Evolutionary conservation across 2,797 vertebrate genomes (phyloP).

Genomic region (Chaenodraco wilsoni): DNA sequence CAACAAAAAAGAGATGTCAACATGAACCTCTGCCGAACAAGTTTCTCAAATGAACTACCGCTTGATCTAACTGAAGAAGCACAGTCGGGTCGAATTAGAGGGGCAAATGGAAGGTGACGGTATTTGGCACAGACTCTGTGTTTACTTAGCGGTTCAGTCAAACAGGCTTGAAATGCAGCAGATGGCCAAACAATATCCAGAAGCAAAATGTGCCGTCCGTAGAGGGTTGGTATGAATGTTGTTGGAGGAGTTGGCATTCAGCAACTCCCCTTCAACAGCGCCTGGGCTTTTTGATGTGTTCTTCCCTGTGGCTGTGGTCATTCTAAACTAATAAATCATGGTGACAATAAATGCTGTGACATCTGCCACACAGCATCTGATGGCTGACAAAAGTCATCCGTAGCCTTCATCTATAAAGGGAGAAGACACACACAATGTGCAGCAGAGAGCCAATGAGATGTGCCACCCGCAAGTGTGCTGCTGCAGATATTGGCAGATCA

Average conservation of each 20-base stretch:
- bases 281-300: conserved; percentile 68
- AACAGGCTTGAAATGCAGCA: conserved; percentile 68
- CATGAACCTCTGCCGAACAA: not conserved
- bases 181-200: conserved; percentile 83
- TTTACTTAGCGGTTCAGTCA: conserved; percentile 66
- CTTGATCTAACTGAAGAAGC: conserved; percentile 39
- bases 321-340: conserved; percentile 79
- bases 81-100: conserved; percentile 59
- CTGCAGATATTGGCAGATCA: conserved; percentile 49
- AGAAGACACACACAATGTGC: conserved; percentile 55
- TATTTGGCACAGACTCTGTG: conserved; percentile 58
- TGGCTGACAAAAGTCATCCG: conserved; percentile 81
- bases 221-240: conserved; percentile 68
- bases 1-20: not conserved
- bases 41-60: conserved; percentile 11
- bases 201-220: conserved; percentile 67
- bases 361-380: conserved; percentile 82
- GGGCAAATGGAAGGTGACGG: conserved; percentile 65
- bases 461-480: conserved; percentile 27
- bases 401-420: conserved; percentile 71
- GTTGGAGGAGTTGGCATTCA: conserved; percentile 69
- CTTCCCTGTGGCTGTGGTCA: conserved; percentile 73
- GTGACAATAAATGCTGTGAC: conserved; percentile 81
- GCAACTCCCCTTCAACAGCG: conserved; percentile 53
- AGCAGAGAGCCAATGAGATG: conserved; percentile 48